Evolutionary conservation across 64 coral and sea anemone genomes (phyloP), one percentile per base, ranked within the genome.

Genomic region (Montipora capricornis): DNA sequence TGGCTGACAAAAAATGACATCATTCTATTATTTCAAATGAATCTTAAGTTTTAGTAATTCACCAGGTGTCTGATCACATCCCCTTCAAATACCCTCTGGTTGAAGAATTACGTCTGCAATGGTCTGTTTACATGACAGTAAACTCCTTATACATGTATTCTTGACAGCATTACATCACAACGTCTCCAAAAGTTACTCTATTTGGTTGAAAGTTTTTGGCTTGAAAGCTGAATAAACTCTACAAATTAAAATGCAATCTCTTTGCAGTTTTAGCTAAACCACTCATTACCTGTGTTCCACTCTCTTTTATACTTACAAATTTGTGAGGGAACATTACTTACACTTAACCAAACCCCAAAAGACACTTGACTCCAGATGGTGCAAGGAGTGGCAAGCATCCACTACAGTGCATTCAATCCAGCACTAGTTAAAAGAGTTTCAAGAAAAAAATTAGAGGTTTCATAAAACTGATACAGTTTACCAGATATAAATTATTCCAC

Each of bases 301-400:
- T 88, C 84, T 66, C 61, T 26, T 47, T 80, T 68, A 93, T 94
- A 99, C 93, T 98, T 99, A 99, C 95, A 89, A 64, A 92, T 20
- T 53, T 75, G 52, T 59, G 92, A 84, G 82, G 79, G 90, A 88
- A 91, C 83, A 71, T 70, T 89, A 94, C 95, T 94, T 96, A 92
- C 89, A 94, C 74, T 88, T 45, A 71, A 29, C 80, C 79, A 87
- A 64, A 84, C 51, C 83, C 45, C 61, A 60, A 37, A 77, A 92
- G 74, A 88, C 94, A 96, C 98, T 95, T 92, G 95, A 99, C 98
- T 96, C 98, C 98, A 83, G 95, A 90, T 77, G 89, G 98, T 99
- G 98, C 98, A 99, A 94, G 98, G 95, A 94, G 92, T 99, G 76
- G 77, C 92, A 96, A 99, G 98, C 95, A 96, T 94, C 92, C 89